phyloP scores from a whole-genome alignment of 2,113 vertebrate species.

The Pangasianodon gigas region DNA sequence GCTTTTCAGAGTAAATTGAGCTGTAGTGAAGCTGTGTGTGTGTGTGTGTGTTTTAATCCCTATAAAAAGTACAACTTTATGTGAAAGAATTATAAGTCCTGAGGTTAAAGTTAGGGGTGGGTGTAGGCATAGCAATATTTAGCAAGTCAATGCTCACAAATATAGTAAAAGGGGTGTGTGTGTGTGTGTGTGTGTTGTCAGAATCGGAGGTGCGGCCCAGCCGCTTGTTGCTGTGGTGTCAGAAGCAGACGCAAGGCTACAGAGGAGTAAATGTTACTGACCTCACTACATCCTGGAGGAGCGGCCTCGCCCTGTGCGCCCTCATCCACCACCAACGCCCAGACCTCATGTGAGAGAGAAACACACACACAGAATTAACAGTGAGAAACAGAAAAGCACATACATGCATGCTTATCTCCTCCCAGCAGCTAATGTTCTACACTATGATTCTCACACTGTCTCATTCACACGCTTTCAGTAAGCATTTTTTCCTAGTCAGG shows the following conservation, averaged over 20 bases:
- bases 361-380: neutral
- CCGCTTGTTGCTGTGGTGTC: constrained; percentile 92
- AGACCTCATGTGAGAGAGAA: constrained; percentile 81
- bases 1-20: neutral
- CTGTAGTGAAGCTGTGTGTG: neutral
- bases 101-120: neutral
- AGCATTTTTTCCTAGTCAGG: neutral
- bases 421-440: neutral
- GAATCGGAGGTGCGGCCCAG: constrained; percentile 85
- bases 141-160: neutral
- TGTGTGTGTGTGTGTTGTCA: constrained; percentile 58
- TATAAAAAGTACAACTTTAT: neutral
- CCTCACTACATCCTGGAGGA: constrained; percentile 87
- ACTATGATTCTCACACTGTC: neutral
- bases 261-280: constrained; percentile 78
- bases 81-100: neutral
- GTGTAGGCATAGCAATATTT: neutral
- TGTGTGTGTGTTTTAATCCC: neutral
- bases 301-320: constrained; percentile 89
- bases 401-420: neutral
- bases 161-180: neutral
- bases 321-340: constrained; percentile 90
- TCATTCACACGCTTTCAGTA: neutral
- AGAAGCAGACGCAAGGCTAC: constrained; percentile 90
- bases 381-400: neutral